Evolutionary conservation across 2,888 invertebrate genomes (phyloP), one percentile per base, ranked within the genome.

Genomic region (Agriopis leucophaearia): DNA sequence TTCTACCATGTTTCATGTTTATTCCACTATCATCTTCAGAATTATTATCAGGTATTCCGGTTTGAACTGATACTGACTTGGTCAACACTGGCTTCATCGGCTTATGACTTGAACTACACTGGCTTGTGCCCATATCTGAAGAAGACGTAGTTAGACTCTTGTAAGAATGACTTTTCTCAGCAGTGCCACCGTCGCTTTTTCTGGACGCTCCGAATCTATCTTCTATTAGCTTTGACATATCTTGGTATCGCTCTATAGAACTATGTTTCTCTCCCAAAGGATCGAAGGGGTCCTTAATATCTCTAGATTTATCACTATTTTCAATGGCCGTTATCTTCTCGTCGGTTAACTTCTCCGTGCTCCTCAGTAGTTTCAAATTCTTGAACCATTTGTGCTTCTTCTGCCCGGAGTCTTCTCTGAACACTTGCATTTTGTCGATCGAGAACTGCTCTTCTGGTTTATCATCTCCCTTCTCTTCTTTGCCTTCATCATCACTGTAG

Each of bases 191-290:
- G 66, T 94, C 94, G 66, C 87, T 90, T 70, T 92, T 94, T 61
- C 91, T 86, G 8, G 87, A 73, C 54, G 85, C 94, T 1, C 96
- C 96, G 72, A 96, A 96, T 77, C 95, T 94, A 75, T 96, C 96
- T 82, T 96, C 96, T 71, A 96, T 94, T 66, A 96, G 87, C 81
- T 96, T 96, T 6, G 96, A 95, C 96, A 96, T 96, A 75, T 96
- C 96, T 81, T 96, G 96, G 73, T 96, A 96, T 55, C 96, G 91
- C 79, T 96, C 96, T 84, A 96, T 96, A 69, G 96, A 96, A 86
- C 95, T 95, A 74, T 96, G 95, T 80, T 96, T 96, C 69, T 96
- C 95, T 61, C 95, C 95, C 65, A 92, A 89, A 15, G 94, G 94
- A 83, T 96, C 96, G 69, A 96, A 94, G 0, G 94, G 94, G 78